Evolutionary conservation across 2,888 invertebrate species (phyloP), one percentile per base, ranked within the genome.

Genomic region (Phasia obesa): DNA sequence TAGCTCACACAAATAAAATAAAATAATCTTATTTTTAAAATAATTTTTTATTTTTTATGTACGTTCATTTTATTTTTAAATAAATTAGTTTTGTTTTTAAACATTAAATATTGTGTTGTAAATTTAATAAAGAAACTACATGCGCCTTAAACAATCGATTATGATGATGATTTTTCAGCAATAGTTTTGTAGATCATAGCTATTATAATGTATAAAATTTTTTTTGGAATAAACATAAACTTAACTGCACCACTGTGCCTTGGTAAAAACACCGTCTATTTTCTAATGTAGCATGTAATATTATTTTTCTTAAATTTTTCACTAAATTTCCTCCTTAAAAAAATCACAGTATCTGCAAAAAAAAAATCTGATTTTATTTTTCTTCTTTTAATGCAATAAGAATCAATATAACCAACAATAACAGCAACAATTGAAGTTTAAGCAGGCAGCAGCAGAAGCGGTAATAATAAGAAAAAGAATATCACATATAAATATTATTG

Each of bases 311-410:
- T n/a, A 13, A 42, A 42, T 11, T 15, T 42, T 13, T 15, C 15
- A 15, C 4, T 4, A n/a, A 42, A 42, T 13, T 42, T 15, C 13
- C 15, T 42, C n/a, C n/a, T n/a, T 4, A 42, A 42, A 42, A 49
- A 59, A 44, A 49, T 17, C 11, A 1, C 11, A n/a, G n/a, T n/a
- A n/a, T n/a, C n/a, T 0, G 11, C 11, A 35, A 35, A 11, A 11
- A 11, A 35, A 35, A 35, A 35, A 35, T 69, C 11, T 25, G 31
- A 9, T 35, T 7, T 35, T n/a, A n/a, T 57, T 65, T 75, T 35
- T 31, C 6, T 13, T 27, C 49, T 42, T 27, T 73, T 79, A 75
- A 83, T 75, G 75, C 65, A 83, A 83, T 79, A 83, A 79, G 79
- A 75, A 75, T 75, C 79, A 83, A 75, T 70, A 71, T 57, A 77